Percentiles rank a stretch among this genome's conserved stretches.
These are phyloP conservation scores for Pogoniulus pusillus DNA, from an alignment of 2,797 vertebrate species.

Conservation along the genomic window DNA sequence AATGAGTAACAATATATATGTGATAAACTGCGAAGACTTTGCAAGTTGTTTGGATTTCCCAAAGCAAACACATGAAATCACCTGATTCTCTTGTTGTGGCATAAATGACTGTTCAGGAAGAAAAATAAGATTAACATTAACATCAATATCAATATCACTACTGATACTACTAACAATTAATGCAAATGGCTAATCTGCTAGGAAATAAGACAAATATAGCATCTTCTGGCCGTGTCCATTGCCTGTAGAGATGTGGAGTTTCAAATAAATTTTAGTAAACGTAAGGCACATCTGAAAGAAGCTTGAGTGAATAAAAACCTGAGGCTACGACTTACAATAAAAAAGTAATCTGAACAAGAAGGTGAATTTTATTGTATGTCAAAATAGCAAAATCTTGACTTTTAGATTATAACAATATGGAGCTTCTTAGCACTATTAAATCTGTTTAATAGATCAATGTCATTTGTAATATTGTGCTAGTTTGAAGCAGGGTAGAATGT, in stretches of 20 bases:
- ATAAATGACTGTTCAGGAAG: neutral
- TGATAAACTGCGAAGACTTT: neutral
- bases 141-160: too few relatives aligned
- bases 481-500: too few relatives aligned
- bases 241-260: neutral
- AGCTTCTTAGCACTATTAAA: neutral
- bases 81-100: neutral
- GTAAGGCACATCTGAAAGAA: neutral
- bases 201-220: neutral
- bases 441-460: neutral
- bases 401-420: neutral
- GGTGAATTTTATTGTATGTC: fast-evolving
- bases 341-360: neutral
- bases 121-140: neutral
- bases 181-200: neutral
- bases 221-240: neutral
- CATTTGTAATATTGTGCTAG: too few relatives aligned
- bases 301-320: neutral
- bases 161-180: too few relatives aligned
- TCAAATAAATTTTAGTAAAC: neutral
- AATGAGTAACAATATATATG: neutral
- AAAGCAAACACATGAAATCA: neutral
- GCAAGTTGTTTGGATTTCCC: neutral
- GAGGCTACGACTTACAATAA: neutral
- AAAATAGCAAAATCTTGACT: neutral